Percentiles rank a stretch among this genome's conserved stretches.
Evolutionary conservation across 2,797 vertebrate species (phyloP).

Genomic region (Lindbergichthys nudifrons): DNA sequence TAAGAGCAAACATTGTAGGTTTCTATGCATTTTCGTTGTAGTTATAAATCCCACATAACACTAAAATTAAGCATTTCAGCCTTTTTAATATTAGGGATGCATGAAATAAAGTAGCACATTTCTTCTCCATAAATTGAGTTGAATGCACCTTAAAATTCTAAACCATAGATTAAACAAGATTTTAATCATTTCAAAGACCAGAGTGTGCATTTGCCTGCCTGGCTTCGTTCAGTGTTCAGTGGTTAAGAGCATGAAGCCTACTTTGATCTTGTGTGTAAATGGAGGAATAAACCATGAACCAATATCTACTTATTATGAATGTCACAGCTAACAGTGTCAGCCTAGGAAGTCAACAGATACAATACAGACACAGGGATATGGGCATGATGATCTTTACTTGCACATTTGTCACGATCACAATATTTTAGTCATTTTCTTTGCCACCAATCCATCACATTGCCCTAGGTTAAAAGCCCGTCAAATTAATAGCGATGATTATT

Average conservation of each 20-base stretch:
- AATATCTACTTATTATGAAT: conserved; percentile 21
- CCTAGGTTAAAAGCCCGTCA: not conserved
- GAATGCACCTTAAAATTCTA: conserved; percentile 9
- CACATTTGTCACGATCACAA: conserved; percentile 23
- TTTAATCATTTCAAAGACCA: conserved; percentile 23
- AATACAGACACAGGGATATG: conserved; percentile 9
- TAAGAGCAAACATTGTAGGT: not conserved
- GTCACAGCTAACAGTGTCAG: conserved; percentile 7
- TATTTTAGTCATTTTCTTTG: conserved; percentile 13
- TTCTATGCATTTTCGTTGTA: not conserved
- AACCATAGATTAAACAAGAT: conserved; percentile 14
- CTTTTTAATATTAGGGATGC: not conserved
- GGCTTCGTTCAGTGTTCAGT: conserved; percentile 8
- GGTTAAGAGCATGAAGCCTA: conserved; percentile 1
- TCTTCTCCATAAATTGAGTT: conserved; percentile 9
- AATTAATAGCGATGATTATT: conserved; percentile 9
- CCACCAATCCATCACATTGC: conserved; percentile 5
- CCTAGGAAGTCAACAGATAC: not conserved
- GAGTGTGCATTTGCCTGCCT: conserved; percentile 7
- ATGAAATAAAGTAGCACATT: not conserved
- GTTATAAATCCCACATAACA: not conserved
- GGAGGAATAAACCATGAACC: conserved; percentile 16
- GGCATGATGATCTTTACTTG: conserved; percentile 13
- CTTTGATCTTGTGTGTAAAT: conserved; percentile 41
- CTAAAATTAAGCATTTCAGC: not conserved